Percentiles rank a stretch among this genome's conserved stretches.
Evolutionary conservation across 2,888 invertebrate genomes (phyloP).

Genomic region (Cepaea hortensis): DNA sequence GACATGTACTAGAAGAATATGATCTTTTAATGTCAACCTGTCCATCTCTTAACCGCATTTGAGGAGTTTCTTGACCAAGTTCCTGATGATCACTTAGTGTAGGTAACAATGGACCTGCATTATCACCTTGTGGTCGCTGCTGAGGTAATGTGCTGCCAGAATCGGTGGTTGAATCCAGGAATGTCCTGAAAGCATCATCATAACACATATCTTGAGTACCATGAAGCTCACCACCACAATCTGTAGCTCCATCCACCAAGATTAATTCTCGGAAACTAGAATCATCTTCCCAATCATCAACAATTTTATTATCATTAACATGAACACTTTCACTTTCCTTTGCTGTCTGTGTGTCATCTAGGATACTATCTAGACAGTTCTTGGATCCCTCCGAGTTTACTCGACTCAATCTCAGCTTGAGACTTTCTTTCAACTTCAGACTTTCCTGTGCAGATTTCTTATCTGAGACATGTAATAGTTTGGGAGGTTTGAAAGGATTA

Average conservation of each 20-base stretch:
- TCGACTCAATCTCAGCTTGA: not conserved
- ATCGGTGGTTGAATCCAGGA: too few species aligned
- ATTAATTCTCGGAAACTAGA: slow-evolving; percentile 23
- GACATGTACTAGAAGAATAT: not conserved
- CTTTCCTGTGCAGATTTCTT: not conserved
- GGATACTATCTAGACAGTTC: not conserved
- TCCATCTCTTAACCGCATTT: not conserved
- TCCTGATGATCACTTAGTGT: not conserved
- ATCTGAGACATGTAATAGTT: not conserved
- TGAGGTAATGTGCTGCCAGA: too few species aligned
- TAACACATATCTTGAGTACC: not conserved
- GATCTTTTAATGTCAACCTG: not conserved
- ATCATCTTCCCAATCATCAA: slow-evolving; percentile 44
- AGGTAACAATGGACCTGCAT: not conserved
- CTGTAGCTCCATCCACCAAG: not conserved
- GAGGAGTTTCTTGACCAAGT: not conserved
- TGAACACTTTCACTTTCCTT: not conserved
- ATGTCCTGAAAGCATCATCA: too few species aligned
- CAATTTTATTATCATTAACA: not conserved
- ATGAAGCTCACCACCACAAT: not conserved
- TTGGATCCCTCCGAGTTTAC: not conserved
- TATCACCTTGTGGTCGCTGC: not conserved
- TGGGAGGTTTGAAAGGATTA: slow-evolving; percentile 36
- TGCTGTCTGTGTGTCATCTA: not conserved
- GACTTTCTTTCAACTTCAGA: not conserved